Conservation (phyloP, 2,888 invertebrate genomes). For the Drosophila subsilvestris region DNA sequence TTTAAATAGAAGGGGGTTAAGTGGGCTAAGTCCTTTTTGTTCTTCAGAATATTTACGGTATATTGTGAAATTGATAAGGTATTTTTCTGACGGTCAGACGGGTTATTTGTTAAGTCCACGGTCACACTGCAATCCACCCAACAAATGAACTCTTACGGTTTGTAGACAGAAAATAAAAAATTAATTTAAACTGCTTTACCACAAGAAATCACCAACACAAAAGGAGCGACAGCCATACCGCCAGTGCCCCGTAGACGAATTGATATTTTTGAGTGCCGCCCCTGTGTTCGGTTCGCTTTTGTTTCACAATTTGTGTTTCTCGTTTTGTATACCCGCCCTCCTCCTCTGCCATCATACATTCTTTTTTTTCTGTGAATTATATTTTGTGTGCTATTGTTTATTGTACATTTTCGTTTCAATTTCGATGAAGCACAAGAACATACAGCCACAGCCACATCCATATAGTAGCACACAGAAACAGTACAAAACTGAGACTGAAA, state of each 20-base stretch:
- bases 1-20: too few species aligned
- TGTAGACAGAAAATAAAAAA: conserved; percentile 63
- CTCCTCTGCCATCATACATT: conserved; percentile 21
- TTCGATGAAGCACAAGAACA: conserved; percentile 55
- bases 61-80: too few species aligned
- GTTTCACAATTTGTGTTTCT: conserved; percentile 1
- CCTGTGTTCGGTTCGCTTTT: conserved; percentile 28
- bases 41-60: too few species aligned
- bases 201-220: conserved; percentile 53
- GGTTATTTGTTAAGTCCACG: too few species aligned
- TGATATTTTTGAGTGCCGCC: conserved; percentile 38
- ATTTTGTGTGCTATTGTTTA: conserved; percentile 46
- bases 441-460: conserved; percentile 47
- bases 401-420: conserved; percentile 58
- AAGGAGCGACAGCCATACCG: conserved; percentile 56
- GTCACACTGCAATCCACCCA: conserved; percentile 17
- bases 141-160: conserved; percentile 75
- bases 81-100: too few species aligned
- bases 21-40: too few species aligned
- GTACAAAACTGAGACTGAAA: conserved; percentile 50
- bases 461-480: conserved; percentile 50
- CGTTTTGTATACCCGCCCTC: neutral
- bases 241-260: conserved; percentile 29
- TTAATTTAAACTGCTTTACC: conserved; percentile 49
- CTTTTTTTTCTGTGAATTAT: conserved; percentile 26